These are phyloP conservation scores for Isurus oxyrinchus DNA, from an alignment of 2,113 vertebrate species.

Conservation along the genomic window DNA sequence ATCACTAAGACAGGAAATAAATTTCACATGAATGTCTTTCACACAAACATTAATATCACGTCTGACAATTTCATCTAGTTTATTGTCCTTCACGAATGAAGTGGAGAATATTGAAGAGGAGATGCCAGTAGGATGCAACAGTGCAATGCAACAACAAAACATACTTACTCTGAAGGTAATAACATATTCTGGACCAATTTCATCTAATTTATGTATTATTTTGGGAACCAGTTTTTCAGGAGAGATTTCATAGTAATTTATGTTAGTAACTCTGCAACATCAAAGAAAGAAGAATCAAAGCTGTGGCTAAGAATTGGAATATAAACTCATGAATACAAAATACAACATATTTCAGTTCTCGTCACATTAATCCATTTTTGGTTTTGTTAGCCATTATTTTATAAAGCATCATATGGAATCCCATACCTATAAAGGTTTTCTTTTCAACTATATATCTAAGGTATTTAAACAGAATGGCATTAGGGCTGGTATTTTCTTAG, in stretches of 20 bases:
- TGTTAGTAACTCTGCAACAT: slow-evolving; percentile 65
- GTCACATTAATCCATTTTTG: not conserved
- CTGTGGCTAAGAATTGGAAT: not conserved
- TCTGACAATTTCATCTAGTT: not conserved
- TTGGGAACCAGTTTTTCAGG: slow-evolving; percentile 51
- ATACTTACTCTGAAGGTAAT: slow-evolving; percentile 73
- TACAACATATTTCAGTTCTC: not conserved
- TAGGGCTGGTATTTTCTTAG: not conserved
- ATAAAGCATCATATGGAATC: not conserved
- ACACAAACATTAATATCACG: not conserved
- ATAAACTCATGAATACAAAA: not conserved
- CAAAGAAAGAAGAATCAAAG: not conserved
- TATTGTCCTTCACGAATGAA: not conserved
- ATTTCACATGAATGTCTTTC: not conserved
- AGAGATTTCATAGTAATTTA: slow-evolving; percentile 78
- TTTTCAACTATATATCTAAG: not conserved
- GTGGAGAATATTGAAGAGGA: not conserved
- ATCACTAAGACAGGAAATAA: not conserved
- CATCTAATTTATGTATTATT: slow-evolving; percentile 61
- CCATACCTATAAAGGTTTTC: not conserved
- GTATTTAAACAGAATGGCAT: not conserved
- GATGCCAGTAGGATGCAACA: not conserved
- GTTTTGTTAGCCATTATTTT: not conserved
- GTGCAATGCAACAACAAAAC: not conserved
- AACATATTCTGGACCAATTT: slow-evolving; percentile 78